Evolutionary conservation across 1,140 invertebrate genomes (phyloP), one percentile per base, ranked within the genome.

Genomic region (Sarcophaga peregrina): DNA sequence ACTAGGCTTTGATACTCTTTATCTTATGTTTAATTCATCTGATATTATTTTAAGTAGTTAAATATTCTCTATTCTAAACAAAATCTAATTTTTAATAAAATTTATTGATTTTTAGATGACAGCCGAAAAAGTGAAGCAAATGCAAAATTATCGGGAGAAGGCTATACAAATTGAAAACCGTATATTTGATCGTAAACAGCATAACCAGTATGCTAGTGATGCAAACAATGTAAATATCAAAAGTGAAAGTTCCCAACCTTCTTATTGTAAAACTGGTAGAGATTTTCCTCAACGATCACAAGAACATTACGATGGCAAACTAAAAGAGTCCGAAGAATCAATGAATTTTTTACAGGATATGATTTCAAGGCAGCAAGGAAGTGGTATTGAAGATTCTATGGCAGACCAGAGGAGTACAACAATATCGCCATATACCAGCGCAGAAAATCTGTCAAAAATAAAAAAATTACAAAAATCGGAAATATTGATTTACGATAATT

Each of bases 111-210:
- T 84, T 37, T 48, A 87, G 86, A 86, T 86, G 84, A 85, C 85
- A 8, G 73, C 83, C 20, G 86, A 85, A 82, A 87, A 87, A 82
- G 86, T 87, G 0, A 84, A 84, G 83, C 87, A 91, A 85, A 86
- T 90, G 75, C 85, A 86, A 50, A 82, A 86, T 52, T 86, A 89
- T 25, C 89, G 88, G 62, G 86, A 90, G 37, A 85, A 86, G 83
- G 91, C 91, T 4, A 75, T 84, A 8, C 72, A 85, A 48, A 80
- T 89, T 15, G 88, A 89, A 68, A 72, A 83, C 20, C 73, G 75
- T 10, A 25, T 83, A 25, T 15, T 17, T 9, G 81, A 82, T 73
- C 45, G 78, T 17, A 76, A 81, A 72, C 20, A 54, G 5, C 68
- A 45, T 58, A 15, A 20, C 8, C 74, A 81, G 45, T n/a, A 68